A percentile compares a stretch with the other conserved stretches of the same genome.
Evolutionary conservation across 1,140 invertebrate species (phyloP).

Genomic region (Atta cephalotes): DNA sequence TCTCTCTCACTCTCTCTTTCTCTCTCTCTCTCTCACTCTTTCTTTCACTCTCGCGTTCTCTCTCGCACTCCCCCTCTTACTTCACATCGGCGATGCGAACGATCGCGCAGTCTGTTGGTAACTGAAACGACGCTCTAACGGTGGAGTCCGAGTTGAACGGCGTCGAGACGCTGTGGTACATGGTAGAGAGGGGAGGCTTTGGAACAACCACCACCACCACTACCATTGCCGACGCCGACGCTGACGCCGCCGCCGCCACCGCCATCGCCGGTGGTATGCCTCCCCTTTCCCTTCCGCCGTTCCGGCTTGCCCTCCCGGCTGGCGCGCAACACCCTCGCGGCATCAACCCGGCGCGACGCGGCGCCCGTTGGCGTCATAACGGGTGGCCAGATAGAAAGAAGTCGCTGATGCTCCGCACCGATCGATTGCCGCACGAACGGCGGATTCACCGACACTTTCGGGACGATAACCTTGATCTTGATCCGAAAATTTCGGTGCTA

Average conservation of each 20-base stretch:
- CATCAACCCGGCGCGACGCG: conserved; percentile 39
- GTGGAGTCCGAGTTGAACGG: conserved; percentile 70
- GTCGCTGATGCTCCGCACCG: background rate
- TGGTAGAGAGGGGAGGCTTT: conserved; percentile 16
- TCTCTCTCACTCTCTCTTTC: conserved; percentile 22
- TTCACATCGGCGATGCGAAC: conserved; percentile 74
- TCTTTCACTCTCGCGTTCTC: background rate
- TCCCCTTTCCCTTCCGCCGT: background rate
- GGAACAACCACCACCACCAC: conserved; percentile 36
- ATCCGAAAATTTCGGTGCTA: conserved; percentile 23
- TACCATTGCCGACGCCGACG: conserved; percentile 30
- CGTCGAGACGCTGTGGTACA: conserved; percentile 72
- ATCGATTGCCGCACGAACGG: conserved; percentile 26
- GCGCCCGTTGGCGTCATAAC: conserved; percentile 41
- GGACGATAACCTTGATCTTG: conserved; percentile 56
- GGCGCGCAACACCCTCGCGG: conserved; percentile 52
- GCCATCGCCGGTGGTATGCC: conserved; percentile 21
- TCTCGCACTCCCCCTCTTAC: conserved; percentile 52
- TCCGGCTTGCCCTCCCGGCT: conserved; percentile 38
- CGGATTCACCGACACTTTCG: background rate
- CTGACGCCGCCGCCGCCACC: conserved; percentile 28
- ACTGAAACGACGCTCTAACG: conserved; percentile 74
- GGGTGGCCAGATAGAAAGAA: conserved; percentile 53
- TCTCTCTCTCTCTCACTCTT: background rate
- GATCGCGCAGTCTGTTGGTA: conserved; percentile 80